phyloP scores from a whole-genome alignment of 2,888 invertebrate species.

The Ectemnius lituratus region DNA sequence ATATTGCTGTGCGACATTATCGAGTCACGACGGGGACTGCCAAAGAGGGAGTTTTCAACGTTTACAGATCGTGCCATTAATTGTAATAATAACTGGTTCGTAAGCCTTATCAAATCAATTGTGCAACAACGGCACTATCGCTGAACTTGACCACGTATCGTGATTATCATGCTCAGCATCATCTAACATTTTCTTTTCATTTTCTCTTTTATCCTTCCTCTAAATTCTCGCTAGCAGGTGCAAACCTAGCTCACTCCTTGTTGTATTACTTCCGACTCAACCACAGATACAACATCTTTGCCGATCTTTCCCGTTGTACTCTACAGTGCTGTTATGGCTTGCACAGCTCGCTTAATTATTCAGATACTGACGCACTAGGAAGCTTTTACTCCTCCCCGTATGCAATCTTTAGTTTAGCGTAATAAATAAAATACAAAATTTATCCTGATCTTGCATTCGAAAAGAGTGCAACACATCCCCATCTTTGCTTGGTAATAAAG shows the following conservation, averaged over 20 bases:
- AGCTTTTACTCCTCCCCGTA: constrained; percentile 59
- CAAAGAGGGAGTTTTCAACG: constrained; percentile 57
- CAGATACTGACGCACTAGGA: constrained; percentile 58
- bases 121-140: constrained; percentile 36
- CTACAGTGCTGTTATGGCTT: constrained; percentile 3
- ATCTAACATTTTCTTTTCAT: not conserved
- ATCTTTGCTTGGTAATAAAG: not conserved
- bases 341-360: constrained; percentile 46
- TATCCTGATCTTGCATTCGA: not conserved
- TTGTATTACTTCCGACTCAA: constrained; percentile 29
- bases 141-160: not conserved
- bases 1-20: constrained; percentile 55
- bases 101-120: constrained; percentile 47
- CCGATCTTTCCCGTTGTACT: constrained; percentile 17
- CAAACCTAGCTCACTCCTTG: constrained; percentile 59
- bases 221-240: constrained; percentile 47
- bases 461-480: not conserved
- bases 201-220: constrained; percentile 23
- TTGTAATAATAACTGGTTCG: constrained; percentile 24
- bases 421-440: constrained; percentile 31
- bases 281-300: constrained; percentile 1
- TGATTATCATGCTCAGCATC: not conserved
- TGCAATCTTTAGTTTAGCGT: constrained; percentile 39
- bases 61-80: constrained; percentile 53
- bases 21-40: constrained; percentile 51